Evolutionary conservation across 2,797 vertebrate species (phyloP).

Genomic region (Phyllotis vaccarum): DNA sequence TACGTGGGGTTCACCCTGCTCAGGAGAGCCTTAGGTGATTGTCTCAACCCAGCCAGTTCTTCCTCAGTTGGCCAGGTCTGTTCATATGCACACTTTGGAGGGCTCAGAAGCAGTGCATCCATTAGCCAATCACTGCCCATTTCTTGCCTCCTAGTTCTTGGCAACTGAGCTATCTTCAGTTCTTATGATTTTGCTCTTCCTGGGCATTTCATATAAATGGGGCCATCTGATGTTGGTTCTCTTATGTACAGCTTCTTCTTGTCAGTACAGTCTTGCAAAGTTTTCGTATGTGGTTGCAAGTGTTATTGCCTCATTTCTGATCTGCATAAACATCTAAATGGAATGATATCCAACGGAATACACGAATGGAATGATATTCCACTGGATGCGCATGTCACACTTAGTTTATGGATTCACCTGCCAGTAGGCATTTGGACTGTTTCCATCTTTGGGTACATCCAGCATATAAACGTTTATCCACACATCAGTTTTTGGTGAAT

Average conservation of each 20-base stretch:
- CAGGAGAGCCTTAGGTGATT: neutral
- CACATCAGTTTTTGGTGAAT: neutral
- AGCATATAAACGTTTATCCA: neutral
- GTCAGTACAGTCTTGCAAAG: neutral
- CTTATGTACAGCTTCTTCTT: neutral
- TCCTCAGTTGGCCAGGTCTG: neutral
- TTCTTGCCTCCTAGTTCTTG: neutral
- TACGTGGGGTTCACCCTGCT: neutral
- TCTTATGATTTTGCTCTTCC: neutral
- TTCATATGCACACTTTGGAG: neutral
- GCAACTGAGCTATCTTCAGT: neutral
- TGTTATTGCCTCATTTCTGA: neutral
- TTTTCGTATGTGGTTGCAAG: neutral
- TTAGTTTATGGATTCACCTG: neutral
- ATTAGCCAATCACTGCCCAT: no score
- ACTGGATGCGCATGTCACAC: accelerated
- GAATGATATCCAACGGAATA: neutral
- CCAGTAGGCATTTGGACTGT: neutral
- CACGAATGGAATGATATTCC: neutral
- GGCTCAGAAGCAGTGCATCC: neutral
- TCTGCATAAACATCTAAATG: neutral
- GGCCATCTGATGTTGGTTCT: neutral
- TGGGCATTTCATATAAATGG: neutral
- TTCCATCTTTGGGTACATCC: neutral
- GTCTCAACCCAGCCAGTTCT: neutral